Base-by-base conservation (phyloP, 2,113 vertebrate genomes). In the Urocynchramus pylzowi region DNA sequence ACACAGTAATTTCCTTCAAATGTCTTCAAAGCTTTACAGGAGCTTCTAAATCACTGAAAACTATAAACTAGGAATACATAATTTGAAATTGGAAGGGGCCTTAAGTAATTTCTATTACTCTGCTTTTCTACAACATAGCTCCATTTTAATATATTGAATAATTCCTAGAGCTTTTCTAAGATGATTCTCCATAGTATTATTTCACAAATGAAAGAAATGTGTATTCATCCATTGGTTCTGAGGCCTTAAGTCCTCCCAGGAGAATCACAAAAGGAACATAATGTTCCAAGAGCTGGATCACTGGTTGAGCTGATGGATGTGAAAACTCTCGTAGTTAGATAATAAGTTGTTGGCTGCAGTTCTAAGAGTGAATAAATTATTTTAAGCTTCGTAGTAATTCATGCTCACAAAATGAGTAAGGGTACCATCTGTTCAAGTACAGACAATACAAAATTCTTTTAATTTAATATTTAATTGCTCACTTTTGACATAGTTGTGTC, bases 341-440 rank as follows among this genome's bases (percentile, higher is more conserved):
- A 63, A 76, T 45, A 60, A 93, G 67, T 31, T 65, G 78, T 21
- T 87, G 64, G 93, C 90, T 94, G 42, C 50, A 65, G 67, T 77
- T 91, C 67, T 63, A 74, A 63, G 63, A 88, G 23, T 31, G 50
- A 90, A 90, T 86, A 95, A 67, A 97, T 84, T 57, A 65, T 47
- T 77, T 84, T 45, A 80, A 87, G 33, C 30, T 84, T 63, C 44
- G 39, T 57, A 87, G 68, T 90, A 95, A 91, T 78, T 89, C 88
- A 82, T n/a, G 64, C n/a, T 94, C 67, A 64, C 31, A 91, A 85
- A 91, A 87, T 82, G 49, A 94, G 69, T 92, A 88, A 84, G 71
- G 54, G 39, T 83, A 83, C 71, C 79, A 95, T 91, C 92, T 95
- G 94, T 61, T 84, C 68, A 75, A 77, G 50, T 27, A 60, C 47